These are phyloP conservation scores for Onychomys leucogaster DNA, from an alignment of 2,797 vertebrate genomes.

Conservation along the genomic window DNA sequence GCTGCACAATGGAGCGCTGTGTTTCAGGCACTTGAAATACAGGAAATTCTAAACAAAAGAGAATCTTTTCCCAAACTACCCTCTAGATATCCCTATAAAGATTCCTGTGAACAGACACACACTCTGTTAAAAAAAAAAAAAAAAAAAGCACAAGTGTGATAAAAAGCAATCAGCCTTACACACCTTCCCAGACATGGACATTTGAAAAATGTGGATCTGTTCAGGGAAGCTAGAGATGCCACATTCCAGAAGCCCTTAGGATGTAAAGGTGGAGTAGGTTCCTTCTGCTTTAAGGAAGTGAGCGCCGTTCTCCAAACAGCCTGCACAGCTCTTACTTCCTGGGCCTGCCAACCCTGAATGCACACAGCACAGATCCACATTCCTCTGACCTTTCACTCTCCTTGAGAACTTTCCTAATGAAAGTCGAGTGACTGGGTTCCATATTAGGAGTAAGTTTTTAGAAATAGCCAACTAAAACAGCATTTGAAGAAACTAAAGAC, in stretches of 20 bases:
- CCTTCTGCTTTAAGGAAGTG: neutral
- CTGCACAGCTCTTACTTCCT: neutral
- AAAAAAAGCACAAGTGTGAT: neutral
- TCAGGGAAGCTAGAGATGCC: neutral
- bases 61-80: neutral
- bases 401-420: constrained; percentile 3
- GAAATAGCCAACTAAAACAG: neutral
- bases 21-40: neutral
- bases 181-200: neutral
- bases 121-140: neutral
- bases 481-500: neutral
- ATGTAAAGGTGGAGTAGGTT: neutral
- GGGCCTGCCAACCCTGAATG: neutral
- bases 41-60: constrained; percentile 45
- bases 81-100: neutral
- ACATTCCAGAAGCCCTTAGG: neutral
- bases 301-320: neutral
- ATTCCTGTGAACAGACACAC: neutral
- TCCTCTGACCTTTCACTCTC: neutral
- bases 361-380: neutral
- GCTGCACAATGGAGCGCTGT: neutral
- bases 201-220: neutral
- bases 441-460: neutral
- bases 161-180: neutral
- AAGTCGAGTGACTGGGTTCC: neutral